These are phyloP conservation scores for Scaptomyza flava DNA, from an alignment of 2,888 invertebrate species.

Conservation along the genomic window DNA sequence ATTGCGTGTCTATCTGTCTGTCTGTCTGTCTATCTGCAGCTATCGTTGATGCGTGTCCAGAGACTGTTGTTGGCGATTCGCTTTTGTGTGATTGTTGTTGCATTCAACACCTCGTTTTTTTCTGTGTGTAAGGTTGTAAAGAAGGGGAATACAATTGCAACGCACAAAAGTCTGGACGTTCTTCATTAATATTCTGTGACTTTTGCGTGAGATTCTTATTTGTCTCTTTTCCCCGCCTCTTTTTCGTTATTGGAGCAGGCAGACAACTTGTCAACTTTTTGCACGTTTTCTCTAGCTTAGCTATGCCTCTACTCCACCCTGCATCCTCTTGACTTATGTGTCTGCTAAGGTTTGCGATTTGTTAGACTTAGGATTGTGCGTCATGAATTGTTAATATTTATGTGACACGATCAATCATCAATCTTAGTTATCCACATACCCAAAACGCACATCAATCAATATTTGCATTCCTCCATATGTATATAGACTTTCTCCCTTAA, in stretches of 20 bases:
- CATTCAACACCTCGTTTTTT: conserved; percentile 36
- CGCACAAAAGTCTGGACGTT: conserved; percentile 16
- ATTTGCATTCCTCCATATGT: conserved; percentile 53
- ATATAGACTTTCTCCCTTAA: background rate
- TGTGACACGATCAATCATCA: conserved; percentile 78
- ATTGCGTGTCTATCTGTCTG: conserved; percentile 3
- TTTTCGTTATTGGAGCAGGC: conserved; percentile 4
- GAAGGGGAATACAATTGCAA: background rate
- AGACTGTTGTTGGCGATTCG: conserved; percentile 12
- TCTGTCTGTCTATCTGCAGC: background rate
- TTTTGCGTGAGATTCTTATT: conserved; percentile 52
- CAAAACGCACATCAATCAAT: conserved; percentile 61
- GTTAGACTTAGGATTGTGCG: conserved; percentile 56
- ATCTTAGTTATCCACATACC: conserved; percentile 46
- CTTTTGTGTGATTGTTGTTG: conserved; percentile 22
- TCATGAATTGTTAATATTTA: conserved; percentile 77
- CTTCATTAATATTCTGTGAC: conserved; percentile 69
- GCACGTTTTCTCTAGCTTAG: conserved; percentile 22
- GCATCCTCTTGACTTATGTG: background rate
- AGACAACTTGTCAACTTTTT: conserved; percentile 41
- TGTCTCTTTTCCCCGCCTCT: background rate
- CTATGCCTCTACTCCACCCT: background rate
- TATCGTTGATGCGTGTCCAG: conserved; percentile 19
- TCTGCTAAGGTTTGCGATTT: conserved; percentile 17
- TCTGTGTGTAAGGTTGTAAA: background rate